These are phyloP conservation scores for Drepanosiphum platanoidis DNA, from an alignment of 2,888 invertebrate genomes.

Conservation along the genomic window DNA sequence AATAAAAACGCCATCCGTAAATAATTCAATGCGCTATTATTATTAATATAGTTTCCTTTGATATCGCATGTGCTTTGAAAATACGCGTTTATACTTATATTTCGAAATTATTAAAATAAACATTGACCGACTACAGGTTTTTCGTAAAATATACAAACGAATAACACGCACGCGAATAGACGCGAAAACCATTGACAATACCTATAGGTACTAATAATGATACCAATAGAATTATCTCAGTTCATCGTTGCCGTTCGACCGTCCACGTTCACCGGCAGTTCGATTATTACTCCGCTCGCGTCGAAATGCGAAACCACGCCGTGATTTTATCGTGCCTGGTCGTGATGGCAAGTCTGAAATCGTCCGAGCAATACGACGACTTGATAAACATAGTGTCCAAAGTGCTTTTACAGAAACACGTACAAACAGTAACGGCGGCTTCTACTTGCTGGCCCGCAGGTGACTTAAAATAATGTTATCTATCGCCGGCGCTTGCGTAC, in stretches of 20 bases:
- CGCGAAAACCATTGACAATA: neutral
- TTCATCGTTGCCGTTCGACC: neutral
- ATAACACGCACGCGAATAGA: neutral
- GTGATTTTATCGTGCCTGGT: neutral
- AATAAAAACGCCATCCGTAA: neutral
- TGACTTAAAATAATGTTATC: neutral
- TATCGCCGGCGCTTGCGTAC: too few species aligned
- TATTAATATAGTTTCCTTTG: neutral
- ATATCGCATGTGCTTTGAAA: neutral
- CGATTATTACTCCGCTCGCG: neutral
- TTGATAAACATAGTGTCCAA: conserved; percentile 9
- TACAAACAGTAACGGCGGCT: conserved; percentile 27
- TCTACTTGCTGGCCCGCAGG: conserved; percentile 27
- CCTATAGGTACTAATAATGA: too few species aligned
- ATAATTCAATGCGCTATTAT: neutral
- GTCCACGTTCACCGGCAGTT: neutral
- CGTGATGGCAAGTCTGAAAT: neutral
- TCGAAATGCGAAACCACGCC: neutral
- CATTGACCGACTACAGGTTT: neutral
- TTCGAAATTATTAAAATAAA: neutral
- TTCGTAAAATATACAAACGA: neutral
- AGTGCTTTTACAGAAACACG: neutral
- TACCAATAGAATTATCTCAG: too few species aligned
- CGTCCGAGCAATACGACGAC: neutral
- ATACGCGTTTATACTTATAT: neutral